Evolutionary conservation across 1,140 invertebrate genomes (phyloP).

Genomic region (Latrodectus geometricus): DNA sequence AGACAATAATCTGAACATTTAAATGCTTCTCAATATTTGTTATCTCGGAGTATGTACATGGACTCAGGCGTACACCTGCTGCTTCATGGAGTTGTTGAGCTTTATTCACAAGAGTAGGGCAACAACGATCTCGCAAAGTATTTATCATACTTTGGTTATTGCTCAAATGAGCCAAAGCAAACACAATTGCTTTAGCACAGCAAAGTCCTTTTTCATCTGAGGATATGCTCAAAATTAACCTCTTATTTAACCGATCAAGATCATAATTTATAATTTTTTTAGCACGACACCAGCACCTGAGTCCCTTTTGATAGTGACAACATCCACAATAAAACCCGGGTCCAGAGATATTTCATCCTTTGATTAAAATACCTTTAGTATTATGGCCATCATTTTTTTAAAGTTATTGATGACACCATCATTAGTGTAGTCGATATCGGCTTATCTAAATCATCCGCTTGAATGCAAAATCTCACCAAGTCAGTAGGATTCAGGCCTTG

Average conservation of each 20-base stretch:
- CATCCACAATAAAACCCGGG: background rate
- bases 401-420: background rate
- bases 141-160: too few relatives aligned
- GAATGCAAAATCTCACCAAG: slow-evolving; percentile 9
- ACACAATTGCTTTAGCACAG: slow-evolving; percentile 3
- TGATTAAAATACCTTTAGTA: background rate
- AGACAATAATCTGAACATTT: slow-evolving; percentile 9
- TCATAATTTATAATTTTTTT: background rate
- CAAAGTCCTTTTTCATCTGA: background rate
- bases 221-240: background rate
- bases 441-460: background rate
- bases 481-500: background rate
- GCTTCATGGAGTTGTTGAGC: too few relatives aligned
- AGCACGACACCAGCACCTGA: background rate
- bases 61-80: background rate
- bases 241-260: background rate
- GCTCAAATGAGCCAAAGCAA: background rate
- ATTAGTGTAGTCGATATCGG: background rate
- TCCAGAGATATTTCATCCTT: background rate
- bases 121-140: too few relatives aligned
- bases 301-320: background rate
- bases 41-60: slow-evolving; percentile 17
- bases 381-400: background rate
- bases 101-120: too few relatives aligned
- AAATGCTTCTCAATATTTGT: slow-evolving; percentile 1